Evolutionary conservation across 2,797 vertebrate genomes (phyloP).

Genomic region (Epinephelus awoara): DNA sequence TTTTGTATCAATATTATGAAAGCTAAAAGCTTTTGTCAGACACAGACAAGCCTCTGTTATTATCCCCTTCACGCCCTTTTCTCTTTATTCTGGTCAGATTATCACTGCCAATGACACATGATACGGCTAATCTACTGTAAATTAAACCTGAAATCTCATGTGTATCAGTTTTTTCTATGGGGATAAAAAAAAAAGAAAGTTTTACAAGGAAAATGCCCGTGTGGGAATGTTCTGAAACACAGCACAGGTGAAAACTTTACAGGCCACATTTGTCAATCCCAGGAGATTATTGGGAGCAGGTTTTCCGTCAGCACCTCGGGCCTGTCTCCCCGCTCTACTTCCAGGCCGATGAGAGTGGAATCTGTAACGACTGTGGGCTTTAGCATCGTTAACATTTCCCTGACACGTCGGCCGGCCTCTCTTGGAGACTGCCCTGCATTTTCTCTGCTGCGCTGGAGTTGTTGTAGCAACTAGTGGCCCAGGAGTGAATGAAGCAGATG

Average conservation of each 20-base stretch:
- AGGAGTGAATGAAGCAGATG: conserved; percentile 93
- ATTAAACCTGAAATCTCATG: conserved; percentile 63
- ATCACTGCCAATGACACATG: conserved; percentile 66
- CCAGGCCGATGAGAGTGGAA: conserved; percentile 82
- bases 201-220: conserved; percentile 32
- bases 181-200: not conserved
- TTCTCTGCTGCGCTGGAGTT: conserved; percentile 87
- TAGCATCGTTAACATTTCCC: conserved; percentile 90
- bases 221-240: conserved; percentile 36
- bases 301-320: conserved; percentile 73
- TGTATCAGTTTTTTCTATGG: conserved; percentile 29
- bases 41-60: conserved; percentile 86
- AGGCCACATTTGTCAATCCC: conserved; percentile 58
- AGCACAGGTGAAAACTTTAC: conserved; percentile 72
- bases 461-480: conserved; percentile 92
- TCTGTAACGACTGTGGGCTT: conserved; percentile 86
- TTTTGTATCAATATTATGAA: conserved; percentile 80
- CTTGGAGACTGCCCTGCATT: conserved; percentile 90
- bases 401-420: conserved; percentile 86
- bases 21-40: conserved; percentile 81
- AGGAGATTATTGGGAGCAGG: conserved; percentile 72
- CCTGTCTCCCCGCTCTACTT: conserved; percentile 67
- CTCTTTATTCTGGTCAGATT: conserved; percentile 75
- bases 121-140: conserved; percentile 70
- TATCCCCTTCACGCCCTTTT: conserved; percentile 79